These are phyloP conservation scores for Elgaria multicarinata DNA, from an alignment of 2,113 vertebrate species.

Conservation along the genomic window DNA sequence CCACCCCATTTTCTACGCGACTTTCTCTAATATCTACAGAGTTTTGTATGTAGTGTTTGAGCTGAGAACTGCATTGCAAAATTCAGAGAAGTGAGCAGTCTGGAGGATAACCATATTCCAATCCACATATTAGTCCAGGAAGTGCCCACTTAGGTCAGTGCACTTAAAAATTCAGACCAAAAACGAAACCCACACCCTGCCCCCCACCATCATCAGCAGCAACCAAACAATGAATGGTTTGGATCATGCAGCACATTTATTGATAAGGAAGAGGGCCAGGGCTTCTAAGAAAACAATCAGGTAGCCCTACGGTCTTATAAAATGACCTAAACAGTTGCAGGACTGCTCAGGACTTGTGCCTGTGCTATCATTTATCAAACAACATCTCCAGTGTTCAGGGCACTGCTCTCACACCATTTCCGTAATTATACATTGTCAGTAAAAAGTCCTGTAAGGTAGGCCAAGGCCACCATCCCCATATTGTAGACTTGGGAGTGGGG, in stretches of 20 bases:
- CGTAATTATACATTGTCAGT: neutral
- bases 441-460: neutral
- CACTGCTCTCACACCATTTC: neutral
- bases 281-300: neutral
- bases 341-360: too few relatives aligned
- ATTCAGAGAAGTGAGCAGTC: too few relatives aligned
- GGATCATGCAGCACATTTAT: neutral
- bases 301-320: conserved; percentile 16
- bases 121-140: too few relatives aligned
- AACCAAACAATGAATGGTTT: neutral
- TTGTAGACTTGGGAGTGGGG: neutral
- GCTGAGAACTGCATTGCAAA: too few relatives aligned
- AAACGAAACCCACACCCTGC: conserved; percentile 15
- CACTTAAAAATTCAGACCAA: conserved; percentile 39
- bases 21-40: too few relatives aligned
- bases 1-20: too few relatives aligned
- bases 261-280: neutral
- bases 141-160: too few relatives aligned
- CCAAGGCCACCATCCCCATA: too few relatives aligned
- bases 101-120: too few relatives aligned
- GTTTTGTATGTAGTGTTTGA: too few relatives aligned
- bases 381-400: neutral
- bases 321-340: neutral
- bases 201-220: conserved; percentile 29
- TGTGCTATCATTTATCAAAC: neutral